Evolutionary conservation across 2,113 vertebrate genomes (phyloP).

Genomic region (Coptodon bakossiorum): DNA sequence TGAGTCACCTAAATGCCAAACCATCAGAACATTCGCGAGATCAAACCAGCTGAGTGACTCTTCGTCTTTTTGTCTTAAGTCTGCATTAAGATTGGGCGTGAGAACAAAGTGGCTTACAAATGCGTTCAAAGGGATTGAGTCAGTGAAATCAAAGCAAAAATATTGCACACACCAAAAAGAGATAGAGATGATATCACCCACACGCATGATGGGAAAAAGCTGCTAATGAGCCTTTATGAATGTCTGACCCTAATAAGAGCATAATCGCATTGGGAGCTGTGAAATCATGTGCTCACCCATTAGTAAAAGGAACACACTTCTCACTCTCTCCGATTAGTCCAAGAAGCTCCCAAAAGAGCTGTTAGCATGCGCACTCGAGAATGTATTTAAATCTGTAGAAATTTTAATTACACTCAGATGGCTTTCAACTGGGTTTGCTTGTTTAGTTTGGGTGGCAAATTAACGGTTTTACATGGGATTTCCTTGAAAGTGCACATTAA

Average conservation of each 20-base stretch:
- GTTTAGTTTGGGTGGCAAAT: constrained; percentile 33
- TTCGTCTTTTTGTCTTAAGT: not conserved
- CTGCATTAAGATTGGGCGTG: not conserved
- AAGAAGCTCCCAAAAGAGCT: constrained; percentile 44
- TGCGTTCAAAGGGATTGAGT: constrained; percentile 18
- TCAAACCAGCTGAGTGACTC: not conserved
- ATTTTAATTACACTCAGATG: constrained; percentile 53
- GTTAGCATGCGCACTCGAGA: constrained; percentile 15
- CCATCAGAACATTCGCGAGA: not conserved
- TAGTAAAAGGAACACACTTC: constrained; percentile 35
- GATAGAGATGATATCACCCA: constrained; percentile 35
- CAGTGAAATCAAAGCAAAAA: constrained; percentile 21
- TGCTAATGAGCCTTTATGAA: constrained; percentile 54
- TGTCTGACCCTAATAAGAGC: constrained; percentile 59
- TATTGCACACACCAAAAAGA: constrained; percentile 2
- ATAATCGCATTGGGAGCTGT: constrained; percentile 56
- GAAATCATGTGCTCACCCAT: constrained; percentile 53
- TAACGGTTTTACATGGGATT: constrained; percentile 9
- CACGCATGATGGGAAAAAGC: constrained; percentile 1
- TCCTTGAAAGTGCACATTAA: constrained; percentile 2
- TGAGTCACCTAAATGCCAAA: not conserved
- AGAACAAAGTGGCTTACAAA: not conserved
- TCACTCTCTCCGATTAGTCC: constrained; percentile 35
- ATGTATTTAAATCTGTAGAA: constrained; percentile 43
- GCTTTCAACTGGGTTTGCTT: constrained; percentile 33